Conservation (phyloP, 2,888 invertebrate genomes). For the Thelaira solivaga region DNA sequence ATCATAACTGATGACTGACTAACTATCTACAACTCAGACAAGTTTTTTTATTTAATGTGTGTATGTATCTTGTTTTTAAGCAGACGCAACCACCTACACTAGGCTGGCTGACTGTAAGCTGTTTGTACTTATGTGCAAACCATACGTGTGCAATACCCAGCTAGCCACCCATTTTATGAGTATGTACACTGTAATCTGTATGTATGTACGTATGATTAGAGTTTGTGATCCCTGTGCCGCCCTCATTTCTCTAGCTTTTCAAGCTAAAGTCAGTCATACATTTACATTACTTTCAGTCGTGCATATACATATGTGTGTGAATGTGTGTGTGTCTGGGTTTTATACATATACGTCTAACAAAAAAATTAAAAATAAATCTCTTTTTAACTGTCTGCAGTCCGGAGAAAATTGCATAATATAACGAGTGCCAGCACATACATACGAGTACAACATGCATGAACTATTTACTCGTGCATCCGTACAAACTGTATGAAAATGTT, state of each 20-base stretch:
- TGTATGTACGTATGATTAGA: background rate
- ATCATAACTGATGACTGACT: constrained; percentile 30
- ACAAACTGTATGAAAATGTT: background rate
- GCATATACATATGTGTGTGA: too few species aligned
- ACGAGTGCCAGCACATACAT: background rate
- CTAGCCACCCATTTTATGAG: constrained; percentile 36
- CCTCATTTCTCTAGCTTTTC: background rate
- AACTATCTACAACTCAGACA: constrained; percentile 22
- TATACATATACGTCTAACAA: background rate
- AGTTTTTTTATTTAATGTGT: constrained; percentile 4
- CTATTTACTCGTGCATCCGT: too few species aligned
- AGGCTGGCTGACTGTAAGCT: background rate
- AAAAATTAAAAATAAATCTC: background rate
- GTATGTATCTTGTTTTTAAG: too few species aligned
- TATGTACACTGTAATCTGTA: background rate
- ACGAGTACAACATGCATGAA: constrained; percentile 7
- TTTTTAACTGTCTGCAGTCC: constrained; percentile 20
- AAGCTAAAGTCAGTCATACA: background rate
- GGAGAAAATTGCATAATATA: constrained; percentile 51
- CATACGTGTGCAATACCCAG: too few species aligned
- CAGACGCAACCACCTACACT: constrained; percentile 21
- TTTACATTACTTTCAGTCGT: background rate
- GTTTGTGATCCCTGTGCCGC: background rate
- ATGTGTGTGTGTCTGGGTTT: background rate
- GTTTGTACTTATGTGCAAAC: too few species aligned